Conservation (phyloP, 2,888 invertebrate genomes). For the Patella pellucida region DNA sequence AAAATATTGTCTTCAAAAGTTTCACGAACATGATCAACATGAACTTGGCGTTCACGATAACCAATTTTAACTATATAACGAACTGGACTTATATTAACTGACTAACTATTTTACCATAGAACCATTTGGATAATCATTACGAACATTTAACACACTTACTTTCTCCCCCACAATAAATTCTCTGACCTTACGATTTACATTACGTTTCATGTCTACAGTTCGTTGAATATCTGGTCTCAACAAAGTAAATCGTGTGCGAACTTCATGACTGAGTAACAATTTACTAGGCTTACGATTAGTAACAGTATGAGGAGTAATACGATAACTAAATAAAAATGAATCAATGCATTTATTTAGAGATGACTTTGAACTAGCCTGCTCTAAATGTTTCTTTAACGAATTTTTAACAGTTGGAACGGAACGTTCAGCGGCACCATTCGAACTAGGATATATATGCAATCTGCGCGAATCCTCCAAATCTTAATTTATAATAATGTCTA, state of each 20-base stretch:
- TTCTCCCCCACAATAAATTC: conserved; percentile 6
- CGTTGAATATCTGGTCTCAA: conserved; percentile 1
- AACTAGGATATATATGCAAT: too few relatives aligned
- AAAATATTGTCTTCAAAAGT: background rate
- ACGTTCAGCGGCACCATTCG: conserved; percentile 36
- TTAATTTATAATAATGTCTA: too few relatives aligned
- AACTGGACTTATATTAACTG: background rate
- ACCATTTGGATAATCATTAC: background rate
- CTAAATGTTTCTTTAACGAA: conserved; percentile 5
- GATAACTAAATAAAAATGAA: conserved; percentile 11
- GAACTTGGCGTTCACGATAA: conserved; percentile 6
- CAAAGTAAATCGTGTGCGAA: background rate
- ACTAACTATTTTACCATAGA: background rate
- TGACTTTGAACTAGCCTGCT: background rate
- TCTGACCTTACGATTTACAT: too few relatives aligned
- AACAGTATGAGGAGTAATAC: conserved; percentile 14
- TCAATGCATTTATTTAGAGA: background rate
- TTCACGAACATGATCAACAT: background rate
- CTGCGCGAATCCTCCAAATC: too few relatives aligned
- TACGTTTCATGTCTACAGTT: background rate
- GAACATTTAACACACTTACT: conserved; percentile 6
- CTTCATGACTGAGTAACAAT: background rate
- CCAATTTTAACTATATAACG: background rate
- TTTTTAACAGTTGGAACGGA: conserved; percentile 40
- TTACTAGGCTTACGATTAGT: too few relatives aligned